A percentile compares a stretch with the other conserved stretches of the same genome.
Conservation (phyloP, 2,888 invertebrate species). For the Nowickia ferox region DNA sequence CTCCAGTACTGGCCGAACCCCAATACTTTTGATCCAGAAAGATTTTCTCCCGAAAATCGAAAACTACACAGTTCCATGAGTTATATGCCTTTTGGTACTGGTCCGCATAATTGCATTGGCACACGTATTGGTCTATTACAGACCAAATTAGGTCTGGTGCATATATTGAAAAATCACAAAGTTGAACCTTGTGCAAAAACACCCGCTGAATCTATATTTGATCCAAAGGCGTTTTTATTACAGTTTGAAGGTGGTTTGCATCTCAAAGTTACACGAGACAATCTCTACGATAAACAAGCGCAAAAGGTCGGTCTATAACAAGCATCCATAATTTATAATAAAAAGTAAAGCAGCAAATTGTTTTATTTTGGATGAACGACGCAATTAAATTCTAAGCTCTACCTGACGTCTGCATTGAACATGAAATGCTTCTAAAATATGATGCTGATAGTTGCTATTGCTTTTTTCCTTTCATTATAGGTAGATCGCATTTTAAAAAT, state of each 20-base stretch:
- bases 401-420: too few relatives aligned
- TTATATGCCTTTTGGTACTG: slow-evolving; percentile 80
- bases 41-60: slow-evolving; percentile 79
- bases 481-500: too few relatives aligned
- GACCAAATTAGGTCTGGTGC: slow-evolving; percentile 79
- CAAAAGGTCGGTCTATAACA: background rate
- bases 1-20: slow-evolving; percentile 80
- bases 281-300: slow-evolving; percentile 73
- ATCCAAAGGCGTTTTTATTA: slow-evolving; percentile 79
- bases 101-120: slow-evolving; percentile 82
- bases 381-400: background rate
- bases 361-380: background rate
- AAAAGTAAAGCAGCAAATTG: background rate
- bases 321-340: background rate
- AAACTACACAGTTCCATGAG: slow-evolving; percentile 76
- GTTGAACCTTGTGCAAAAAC: slow-evolving; percentile 77
- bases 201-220: slow-evolving; percentile 75
- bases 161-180: slow-evolving; percentile 80
- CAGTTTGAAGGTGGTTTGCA: slow-evolving; percentile 76
- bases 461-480: too few relatives aligned
- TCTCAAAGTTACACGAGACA: slow-evolving; percentile 78
- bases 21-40: slow-evolving; percentile 80
- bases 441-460: too few relatives aligned
- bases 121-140: slow-evolving; percentile 81
- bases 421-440: too few relatives aligned